Percentiles rank a stretch among this genome's conserved stretches.
phyloP scores from a whole-genome alignment of 2,113 vertebrate genomes.

The Oxyruncus cristatus region DNA sequence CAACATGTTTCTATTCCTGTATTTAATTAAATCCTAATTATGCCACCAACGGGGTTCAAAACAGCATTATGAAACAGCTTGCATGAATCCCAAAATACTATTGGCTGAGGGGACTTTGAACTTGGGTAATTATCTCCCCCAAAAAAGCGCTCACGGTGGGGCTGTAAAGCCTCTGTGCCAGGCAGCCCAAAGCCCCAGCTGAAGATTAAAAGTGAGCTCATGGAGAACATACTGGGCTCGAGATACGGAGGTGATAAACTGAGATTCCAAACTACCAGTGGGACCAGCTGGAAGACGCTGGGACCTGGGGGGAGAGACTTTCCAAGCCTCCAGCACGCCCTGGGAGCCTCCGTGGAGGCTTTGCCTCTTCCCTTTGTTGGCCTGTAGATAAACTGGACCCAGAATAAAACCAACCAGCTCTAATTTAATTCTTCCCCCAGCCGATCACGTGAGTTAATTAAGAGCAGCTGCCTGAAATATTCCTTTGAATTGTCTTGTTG shows the following conservation, averaged over 20 bases:
- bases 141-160: not conserved
- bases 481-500: conserved; percentile 1
- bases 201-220: not conserved
- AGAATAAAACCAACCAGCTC: not conserved
- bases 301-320: not conserved
- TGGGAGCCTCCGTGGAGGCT: not conserved
- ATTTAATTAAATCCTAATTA: conserved; percentile 50
- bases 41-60: conserved; percentile 66
- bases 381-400: not conserved
- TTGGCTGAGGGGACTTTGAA: conserved; percentile 63
- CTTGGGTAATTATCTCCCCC: conserved; percentile 32
- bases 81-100: conserved; percentile 23
- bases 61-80: conserved; percentile 64
- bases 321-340: not conserved
- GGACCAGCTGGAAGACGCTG: not conserved
- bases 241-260: not conserved
- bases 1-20: conserved; percentile 65
- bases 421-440: conserved; percentile 57
- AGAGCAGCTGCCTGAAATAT: not conserved
- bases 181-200: not conserved
- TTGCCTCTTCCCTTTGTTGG: not conserved
- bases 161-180: not conserved
- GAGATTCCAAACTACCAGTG: not conserved
- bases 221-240: not conserved
- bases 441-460: not conserved